Conservation (phyloP, 2,888 invertebrate species). For the Xylota segnis region DNA sequence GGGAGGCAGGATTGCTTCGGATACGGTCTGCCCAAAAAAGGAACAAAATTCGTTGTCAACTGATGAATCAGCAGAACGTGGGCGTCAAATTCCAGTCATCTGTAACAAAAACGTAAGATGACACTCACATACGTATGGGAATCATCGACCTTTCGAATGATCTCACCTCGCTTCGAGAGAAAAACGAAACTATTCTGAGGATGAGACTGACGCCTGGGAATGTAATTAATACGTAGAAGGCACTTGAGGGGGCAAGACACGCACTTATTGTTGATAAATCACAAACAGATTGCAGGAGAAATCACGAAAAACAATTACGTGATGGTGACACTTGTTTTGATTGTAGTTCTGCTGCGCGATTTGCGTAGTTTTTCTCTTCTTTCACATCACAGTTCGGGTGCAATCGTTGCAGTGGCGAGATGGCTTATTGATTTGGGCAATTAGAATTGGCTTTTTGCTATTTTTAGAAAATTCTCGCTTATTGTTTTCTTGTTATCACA, state of each 20-base stretch:
- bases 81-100: conserved; percentile 14
- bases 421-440: conserved; percentile 7
- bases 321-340: conserved; percentile 47
- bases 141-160: background rate
- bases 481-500: conserved; percentile 45
- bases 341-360: background rate
- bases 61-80: conserved; percentile 46
- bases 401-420: background rate
- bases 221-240: conserved; percentile 19
- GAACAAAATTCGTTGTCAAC: conserved; percentile 3
- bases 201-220: conserved; percentile 9
- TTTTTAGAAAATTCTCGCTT: conserved; percentile 8
- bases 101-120: conserved; percentile 1
- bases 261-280: conserved; percentile 20
- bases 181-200: background rate
- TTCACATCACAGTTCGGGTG: background rate
- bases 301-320: conserved; percentile 54
- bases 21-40: background rate
- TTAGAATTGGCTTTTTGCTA: background rate
- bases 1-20: conserved; percentile 50
- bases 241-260: background rate
- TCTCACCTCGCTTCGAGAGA: conserved; percentile 27
- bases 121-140: background rate
- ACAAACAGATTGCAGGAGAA: conserved; percentile 2
- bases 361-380: background rate